Base-by-base conservation (phyloP, 2,888 invertebrate genomes). In the Oasisia sp. region DNA sequence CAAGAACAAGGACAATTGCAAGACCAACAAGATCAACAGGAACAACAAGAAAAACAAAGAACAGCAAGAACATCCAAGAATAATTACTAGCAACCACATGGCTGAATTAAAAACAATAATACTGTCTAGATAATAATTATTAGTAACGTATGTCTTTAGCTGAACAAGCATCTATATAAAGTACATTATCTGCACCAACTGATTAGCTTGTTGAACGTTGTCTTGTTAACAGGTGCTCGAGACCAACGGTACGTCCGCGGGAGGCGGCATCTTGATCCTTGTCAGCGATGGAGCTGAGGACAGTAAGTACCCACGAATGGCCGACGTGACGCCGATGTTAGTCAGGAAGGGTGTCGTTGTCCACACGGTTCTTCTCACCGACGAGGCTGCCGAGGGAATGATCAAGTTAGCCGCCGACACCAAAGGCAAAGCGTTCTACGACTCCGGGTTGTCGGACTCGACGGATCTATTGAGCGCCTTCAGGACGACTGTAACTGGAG, bases 381-480 rank as follows among this genome's bases (percentile, higher is more conserved):
- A 74, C n/a, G 74, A 74, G n/a, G 74, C 74, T n/a, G n/a, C 74
- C 74, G n/a, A 74, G 3, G 74, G 74, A 74, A 74, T 74, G 74
- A 74, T 74, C 74, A 19, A 74, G 74, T 74, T 74, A 74, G 74
- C 74, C 74, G 74, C 74, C 74, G 74, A 74, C 74, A 74, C 74
- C 7, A 74, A 74, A 19, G 74, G 74, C 14, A 74, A 8, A 74
- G 19, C 74, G 14, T 74, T 74, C 74, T 74, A 74, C 74, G 74
- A 74, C 27, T 74, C 74, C 14, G 74, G 74, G n/a, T 74, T 74
- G 27, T 74, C 74, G 2, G 74, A 27, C 27, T 74, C 74, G 27
- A 74, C 74, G n/a, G 74, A n/a, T 7, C 74, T 74, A 27, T 19
- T 74, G 74, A 74, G 74, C 7, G 74, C 74, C 74, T 74, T 74